These are phyloP conservation scores for Salvator merianae DNA, from an alignment of 2,113 vertebrate species.

Conservation along the genomic window DNA sequence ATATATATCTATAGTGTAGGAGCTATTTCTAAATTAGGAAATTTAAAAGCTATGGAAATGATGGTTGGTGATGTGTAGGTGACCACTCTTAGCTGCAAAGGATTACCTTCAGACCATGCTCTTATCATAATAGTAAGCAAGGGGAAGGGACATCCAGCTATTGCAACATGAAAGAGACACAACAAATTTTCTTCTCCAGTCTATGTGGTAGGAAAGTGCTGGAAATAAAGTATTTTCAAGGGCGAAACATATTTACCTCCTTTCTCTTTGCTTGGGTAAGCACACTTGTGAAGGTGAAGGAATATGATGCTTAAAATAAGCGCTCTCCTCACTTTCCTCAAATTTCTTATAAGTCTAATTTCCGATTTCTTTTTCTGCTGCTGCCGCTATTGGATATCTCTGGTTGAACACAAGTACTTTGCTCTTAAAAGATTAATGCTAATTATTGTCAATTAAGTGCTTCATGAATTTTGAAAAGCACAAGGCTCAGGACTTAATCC, in stretches of 20 bases:
- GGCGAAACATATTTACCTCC: background rate
- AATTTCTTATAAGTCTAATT: background rate
- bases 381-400: background rate
- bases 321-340: background rate
- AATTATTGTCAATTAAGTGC: conserved; percentile 12
- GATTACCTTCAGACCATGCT: too few species aligned
- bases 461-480: background rate
- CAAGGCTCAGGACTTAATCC: background rate
- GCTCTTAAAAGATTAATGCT: conserved; percentile 1
- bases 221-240: background rate
- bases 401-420: background rate
- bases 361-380: background rate
- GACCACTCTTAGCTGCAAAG: too few species aligned
- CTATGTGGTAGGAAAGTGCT: background rate
- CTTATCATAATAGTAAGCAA: too few species aligned
- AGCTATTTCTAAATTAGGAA: too few species aligned
- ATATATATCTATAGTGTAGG: too few species aligned
- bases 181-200: too few species aligned
- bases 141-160: background rate
- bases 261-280: background rate
- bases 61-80: too few species aligned
- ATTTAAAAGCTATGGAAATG: too few species aligned
- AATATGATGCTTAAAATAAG: background rate
- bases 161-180: too few species aligned
- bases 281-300: background rate